phyloP scores from a whole-genome alignment of 2,113 vertebrate species.

The Piaya cayana region DNA sequence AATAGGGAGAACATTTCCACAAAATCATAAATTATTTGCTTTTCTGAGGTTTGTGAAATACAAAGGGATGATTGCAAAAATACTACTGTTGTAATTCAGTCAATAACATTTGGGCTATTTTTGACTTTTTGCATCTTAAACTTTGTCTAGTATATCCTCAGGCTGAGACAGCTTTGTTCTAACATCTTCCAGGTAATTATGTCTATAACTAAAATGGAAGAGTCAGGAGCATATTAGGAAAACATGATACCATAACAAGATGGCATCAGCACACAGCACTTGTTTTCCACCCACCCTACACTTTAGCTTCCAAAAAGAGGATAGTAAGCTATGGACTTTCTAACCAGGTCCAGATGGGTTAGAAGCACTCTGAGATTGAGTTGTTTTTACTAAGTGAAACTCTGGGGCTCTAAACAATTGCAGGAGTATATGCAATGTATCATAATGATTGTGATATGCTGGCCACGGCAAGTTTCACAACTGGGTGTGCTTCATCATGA shows the following conservation, averaged over 20 bases:
- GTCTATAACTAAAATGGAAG: neutral
- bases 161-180: neutral
- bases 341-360: neutral
- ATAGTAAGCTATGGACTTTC: neutral
- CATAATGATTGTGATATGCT: slow-evolving; percentile 8
- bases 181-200: neutral
- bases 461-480: slow-evolving; percentile 10
- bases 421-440: neutral
- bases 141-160: neutral
- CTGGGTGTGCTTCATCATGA: neutral
- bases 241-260: neutral
- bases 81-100: neutral
- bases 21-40: neutral
- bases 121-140: neutral
- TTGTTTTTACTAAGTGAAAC: neutral
- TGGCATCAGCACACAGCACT: neutral
- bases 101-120: fast-evolving
- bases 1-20: neutral
- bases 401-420: neutral
- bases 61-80: neutral
- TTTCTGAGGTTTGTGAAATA: neutral
- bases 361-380: neutral
- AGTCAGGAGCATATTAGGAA: neutral
- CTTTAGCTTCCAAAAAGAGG: neutral
- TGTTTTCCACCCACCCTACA: fast-evolving